A percentile compares a stretch with the other conserved stretches of the same genome.
Evolutionary conservation across 2,113 vertebrate species (phyloP).

Genomic region (Sceloporus tristichus): DNA sequence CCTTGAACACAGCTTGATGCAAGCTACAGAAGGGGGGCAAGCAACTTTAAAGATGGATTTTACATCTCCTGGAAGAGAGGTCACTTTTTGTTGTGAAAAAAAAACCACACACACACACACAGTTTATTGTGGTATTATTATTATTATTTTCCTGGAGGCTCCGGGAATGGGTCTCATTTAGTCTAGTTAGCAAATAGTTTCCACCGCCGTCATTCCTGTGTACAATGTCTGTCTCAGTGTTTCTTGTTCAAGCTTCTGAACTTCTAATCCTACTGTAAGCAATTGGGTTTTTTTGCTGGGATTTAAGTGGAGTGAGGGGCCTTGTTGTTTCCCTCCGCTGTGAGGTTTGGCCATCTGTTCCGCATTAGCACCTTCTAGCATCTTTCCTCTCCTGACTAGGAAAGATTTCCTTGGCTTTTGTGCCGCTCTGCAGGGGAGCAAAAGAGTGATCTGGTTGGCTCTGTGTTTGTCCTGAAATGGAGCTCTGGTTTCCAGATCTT

Average conservation of each 20-base stretch:
- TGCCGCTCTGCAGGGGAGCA: neutral
- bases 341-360: neutral
- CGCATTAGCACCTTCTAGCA: neutral
- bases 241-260: neutral
- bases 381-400: neutral
- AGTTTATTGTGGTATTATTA: neutral
- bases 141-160: neutral
- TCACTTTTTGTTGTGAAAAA: fast-evolving
- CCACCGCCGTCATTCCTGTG: constrained; percentile 45
- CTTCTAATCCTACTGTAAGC: neutral
- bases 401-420: neutral
- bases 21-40: constrained; percentile 24
- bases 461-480: neutral
- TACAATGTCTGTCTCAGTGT: neutral
- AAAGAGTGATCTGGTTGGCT: neutral
- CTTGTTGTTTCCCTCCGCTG: neutral
- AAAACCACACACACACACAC: too few relatives aligned
- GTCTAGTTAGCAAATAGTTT: constrained; percentile 34
- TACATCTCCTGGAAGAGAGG: neutral
- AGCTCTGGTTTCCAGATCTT: neutral
- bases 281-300: neutral
- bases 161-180: neutral
- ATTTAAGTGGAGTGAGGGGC: neutral
- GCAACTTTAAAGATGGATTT: constrained; percentile 3
- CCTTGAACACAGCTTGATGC: neutral